phyloP scores from a whole-genome alignment of 1,140 invertebrate species.

The Drosophila tropicalis region DNA sequence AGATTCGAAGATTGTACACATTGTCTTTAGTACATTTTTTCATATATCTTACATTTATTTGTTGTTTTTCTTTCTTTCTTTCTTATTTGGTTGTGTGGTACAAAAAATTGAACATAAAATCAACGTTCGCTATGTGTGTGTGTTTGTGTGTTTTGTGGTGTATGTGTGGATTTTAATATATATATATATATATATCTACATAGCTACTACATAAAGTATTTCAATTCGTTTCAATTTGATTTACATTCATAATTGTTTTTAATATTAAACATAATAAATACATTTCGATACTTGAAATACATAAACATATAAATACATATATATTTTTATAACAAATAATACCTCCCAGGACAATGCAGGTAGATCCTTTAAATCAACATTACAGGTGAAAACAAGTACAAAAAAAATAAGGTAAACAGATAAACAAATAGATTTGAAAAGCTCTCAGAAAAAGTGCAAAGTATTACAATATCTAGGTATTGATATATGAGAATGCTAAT shows the following conservation, averaged over 20 bases:
- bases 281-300: slow-evolving; percentile 50
- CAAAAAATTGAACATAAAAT: slow-evolving; percentile 76
- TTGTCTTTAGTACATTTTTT: neutral
- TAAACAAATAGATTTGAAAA: slow-evolving; percentile 72
- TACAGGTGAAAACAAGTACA: slow-evolving; percentile 50
- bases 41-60: slow-evolving; percentile 64
- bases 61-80: neutral
- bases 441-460: slow-evolving; percentile 48
- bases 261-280: slow-evolving; percentile 76
- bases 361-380: slow-evolving; percentile 69
- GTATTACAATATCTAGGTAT: slow-evolving; percentile 43
- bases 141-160: slow-evolving; percentile 11
- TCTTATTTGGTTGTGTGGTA: slow-evolving; percentile 66
- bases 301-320: slow-evolving; percentile 48
- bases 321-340: slow-evolving; percentile 75
- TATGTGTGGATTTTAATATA: slow-evolving; percentile 26
- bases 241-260: slow-evolving; percentile 42
- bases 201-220: slow-evolving; percentile 71
- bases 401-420: slow-evolving; percentile 27
- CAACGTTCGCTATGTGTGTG: slow-evolving; percentile 53
- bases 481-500: slow-evolving; percentile 26
- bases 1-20: slow-evolving; percentile 11
- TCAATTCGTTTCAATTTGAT: slow-evolving; percentile 42
- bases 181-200: slow-evolving; percentile 63
- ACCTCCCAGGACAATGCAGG: slow-evolving; percentile 58